phyloP scores from a whole-genome alignment of 2,888 invertebrate species.

The Stenolophus ochropezus region DNA sequence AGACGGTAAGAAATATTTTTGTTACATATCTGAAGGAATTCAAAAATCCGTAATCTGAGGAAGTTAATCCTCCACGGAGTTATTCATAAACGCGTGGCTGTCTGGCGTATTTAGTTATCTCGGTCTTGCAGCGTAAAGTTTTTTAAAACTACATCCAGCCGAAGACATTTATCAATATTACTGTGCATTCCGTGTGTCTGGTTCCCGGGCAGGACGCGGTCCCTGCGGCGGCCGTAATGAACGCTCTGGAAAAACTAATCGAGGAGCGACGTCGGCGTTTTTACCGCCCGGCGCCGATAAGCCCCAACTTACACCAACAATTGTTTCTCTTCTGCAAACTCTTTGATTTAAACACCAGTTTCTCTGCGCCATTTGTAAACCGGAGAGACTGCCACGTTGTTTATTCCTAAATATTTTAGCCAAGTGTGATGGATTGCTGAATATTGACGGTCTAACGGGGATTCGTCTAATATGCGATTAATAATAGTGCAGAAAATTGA shows the following conservation, averaged over 20 bases:
- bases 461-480: background rate
- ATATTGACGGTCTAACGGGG: constrained; percentile 1
- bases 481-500: background rate
- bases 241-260: constrained; percentile 54
- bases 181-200: constrained; percentile 55
- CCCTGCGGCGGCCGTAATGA: constrained; percentile 50
- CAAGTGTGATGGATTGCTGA: constrained; percentile 10
- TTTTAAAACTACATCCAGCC: constrained; percentile 59
- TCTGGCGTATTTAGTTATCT: constrained; percentile 58
- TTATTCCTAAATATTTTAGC: constrained; percentile 26
- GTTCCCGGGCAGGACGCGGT: background rate
- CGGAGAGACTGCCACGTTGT: constrained; percentile 10
- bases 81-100: constrained; percentile 55
- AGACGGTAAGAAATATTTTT: background rate
- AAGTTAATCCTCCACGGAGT: constrained; percentile 54
- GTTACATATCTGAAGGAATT: background rate
- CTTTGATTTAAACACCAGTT: constrained; percentile 55
- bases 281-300: constrained; percentile 48
- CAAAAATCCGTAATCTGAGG: constrained; percentile 12
- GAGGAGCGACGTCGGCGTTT: constrained; percentile 49
- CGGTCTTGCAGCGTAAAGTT: constrained; percentile 57
- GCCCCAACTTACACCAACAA: constrained; percentile 55
- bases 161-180: constrained; percentile 60
- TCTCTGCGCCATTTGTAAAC: constrained; percentile 3
- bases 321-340: constrained; percentile 48